phyloP scores from a whole-genome alignment of 2,888 invertebrate species.

The Deilephila elpenor region DNA sequence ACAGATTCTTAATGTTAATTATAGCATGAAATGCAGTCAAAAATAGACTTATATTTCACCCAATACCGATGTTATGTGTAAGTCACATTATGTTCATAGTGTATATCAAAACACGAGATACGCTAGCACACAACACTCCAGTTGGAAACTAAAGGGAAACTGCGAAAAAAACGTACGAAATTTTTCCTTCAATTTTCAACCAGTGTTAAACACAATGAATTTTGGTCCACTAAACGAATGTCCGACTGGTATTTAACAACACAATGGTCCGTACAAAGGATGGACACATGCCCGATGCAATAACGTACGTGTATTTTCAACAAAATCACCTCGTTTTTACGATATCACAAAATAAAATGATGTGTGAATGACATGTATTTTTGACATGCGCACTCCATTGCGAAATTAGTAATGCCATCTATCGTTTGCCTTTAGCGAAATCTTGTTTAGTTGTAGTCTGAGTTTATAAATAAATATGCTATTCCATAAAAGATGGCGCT shows the following conservation, averaged over 20 bases:
- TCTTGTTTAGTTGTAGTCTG: background rate
- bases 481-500: conserved; percentile 51
- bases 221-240: conserved; percentile 48
- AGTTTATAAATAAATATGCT: conserved; percentile 34
- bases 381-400: conserved; percentile 79
- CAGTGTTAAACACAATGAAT: conserved; percentile 47
- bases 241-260: conserved; percentile 50
- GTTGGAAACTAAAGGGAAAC: conserved; percentile 63
- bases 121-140: conserved; percentile 47
- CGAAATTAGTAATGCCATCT: conserved; percentile 59
- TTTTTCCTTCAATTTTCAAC: conserved; percentile 48
- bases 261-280: conserved; percentile 59
- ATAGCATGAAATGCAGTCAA: conserved; percentile 72
- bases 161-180: conserved; percentile 45
- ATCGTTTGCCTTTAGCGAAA: conserved; percentile 18
- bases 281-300: conserved; percentile 65
- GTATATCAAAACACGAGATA: conserved; percentile 54
- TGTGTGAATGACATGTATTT: conserved; percentile 75
- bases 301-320: conserved; percentile 66
- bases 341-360: conserved; percentile 79
- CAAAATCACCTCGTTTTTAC: conserved; percentile 73
- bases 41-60: conserved; percentile 72
- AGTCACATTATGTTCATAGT: conserved; percentile 65
- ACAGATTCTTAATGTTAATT: conserved; percentile 63
- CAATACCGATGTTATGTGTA: conserved; percentile 53